Percentiles rank a stretch among this genome's conserved stretches.
Evolutionary conservation across 2,888 invertebrate genomes (phyloP).

Genomic region (Stenoptilia bipunctidactyla): DNA sequence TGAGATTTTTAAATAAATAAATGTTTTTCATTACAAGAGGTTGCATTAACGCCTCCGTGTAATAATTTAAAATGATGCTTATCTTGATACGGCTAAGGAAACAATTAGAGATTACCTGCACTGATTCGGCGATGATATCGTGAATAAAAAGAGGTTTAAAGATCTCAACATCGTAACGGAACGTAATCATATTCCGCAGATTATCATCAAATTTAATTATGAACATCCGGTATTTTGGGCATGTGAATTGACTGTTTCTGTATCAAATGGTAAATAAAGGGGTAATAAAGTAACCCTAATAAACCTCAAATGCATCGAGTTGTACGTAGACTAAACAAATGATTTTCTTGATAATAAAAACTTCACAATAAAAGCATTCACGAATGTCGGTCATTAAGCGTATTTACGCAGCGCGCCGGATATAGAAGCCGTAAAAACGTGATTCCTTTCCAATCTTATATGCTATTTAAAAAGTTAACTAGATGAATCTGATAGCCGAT

Average conservation of each 20-base stretch:
- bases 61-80: constrained; percentile 23
- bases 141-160: constrained; percentile 31
- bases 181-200: constrained; percentile 47
- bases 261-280: constrained; percentile 46
- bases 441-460: constrained; percentile 22
- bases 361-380: constrained; percentile 67
- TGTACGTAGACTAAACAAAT: constrained; percentile 68
- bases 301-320: constrained; percentile 58
- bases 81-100: constrained; percentile 27
- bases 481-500: too few relatives aligned
- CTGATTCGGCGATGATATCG: constrained; percentile 32
- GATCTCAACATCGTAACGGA: constrained; percentile 35
- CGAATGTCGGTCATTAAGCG: constrained; percentile 67
- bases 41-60: constrained; percentile 20
- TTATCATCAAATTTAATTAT: constrained; percentile 58
- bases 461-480: too few relatives aligned
- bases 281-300: constrained; percentile 62
- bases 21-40: neutral
- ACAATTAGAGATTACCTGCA: constrained; percentile 36
- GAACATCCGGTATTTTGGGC: constrained; percentile 36
- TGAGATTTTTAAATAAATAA: neutral
- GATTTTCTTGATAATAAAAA: constrained; percentile 67
- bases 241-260: constrained; percentile 38
- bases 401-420: constrained; percentile 68
- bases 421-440: constrained; percentile 63